Base-by-base conservation (phyloP, 2,113 vertebrate genomes). In the Paramisgurnus dabryanus region DNA sequence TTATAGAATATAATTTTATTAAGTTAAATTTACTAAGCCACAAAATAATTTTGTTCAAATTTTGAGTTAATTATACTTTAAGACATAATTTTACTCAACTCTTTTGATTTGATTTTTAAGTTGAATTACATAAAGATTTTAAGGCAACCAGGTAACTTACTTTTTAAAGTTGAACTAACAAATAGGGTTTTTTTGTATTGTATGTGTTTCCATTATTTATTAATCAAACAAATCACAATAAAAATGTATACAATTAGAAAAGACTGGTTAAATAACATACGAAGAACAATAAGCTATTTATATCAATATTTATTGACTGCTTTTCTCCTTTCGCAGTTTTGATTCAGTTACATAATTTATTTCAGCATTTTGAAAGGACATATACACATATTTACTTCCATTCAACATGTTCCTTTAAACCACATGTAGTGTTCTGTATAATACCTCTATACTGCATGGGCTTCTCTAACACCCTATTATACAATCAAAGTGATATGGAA, bases 281-380 rank as follows among this genome's bases (percentile, higher is more conserved):
- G 2, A 55, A 17, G 27, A 3, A 1, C 2, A 27, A 6, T 86
- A 86, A 87, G 70, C 80, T 80, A 85, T 41, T 18, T 80, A 86
- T 89, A 87, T 91, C 84, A 85, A 88, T 91, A 84, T 92, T 93
- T 92, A 92, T 93, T 93, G 78, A 73, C 83, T 85, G 57, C 82
- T 77, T 85, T 88, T 80, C 79, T 87, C 63, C 76, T 83, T 79
- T 83, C 66, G 70, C 72, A 75, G 71, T 83, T 90, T 89, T 70
- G 80, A 80, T 84, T 87, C 76, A 86, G 80, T 89, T 90, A 92
- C 89, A 90, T 88, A 53, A 88, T 85, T 88, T 81, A 87, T 88
- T 81, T 91, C 83, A 88, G 84, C 82, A 86, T 88, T 88, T 85
- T 86, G 84, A 79, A 89, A 88, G 74, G 88, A 91, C 89, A 89